Evolutionary conservation across 2,888 invertebrate genomes (phyloP).

Genomic region (Sinelater perroti): DNA sequence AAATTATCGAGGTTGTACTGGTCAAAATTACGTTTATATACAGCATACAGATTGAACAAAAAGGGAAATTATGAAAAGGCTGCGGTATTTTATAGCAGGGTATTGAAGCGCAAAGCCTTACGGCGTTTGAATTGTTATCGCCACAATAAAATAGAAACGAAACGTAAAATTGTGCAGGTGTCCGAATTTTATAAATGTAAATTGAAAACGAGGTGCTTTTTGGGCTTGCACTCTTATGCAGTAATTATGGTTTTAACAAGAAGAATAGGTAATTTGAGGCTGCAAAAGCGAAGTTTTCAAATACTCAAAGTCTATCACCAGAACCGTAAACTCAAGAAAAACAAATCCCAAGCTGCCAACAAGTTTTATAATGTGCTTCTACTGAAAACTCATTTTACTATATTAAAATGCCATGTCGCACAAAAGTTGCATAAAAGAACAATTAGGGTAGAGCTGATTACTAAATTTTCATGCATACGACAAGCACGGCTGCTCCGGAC

Average conservation of each 20-base stretch:
- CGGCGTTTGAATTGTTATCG: slow-evolving; percentile 13
- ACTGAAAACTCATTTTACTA: slow-evolving; percentile 25
- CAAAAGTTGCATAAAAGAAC: no score
- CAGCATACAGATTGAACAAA: neutral
- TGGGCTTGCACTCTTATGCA: no score
- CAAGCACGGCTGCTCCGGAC: no score
- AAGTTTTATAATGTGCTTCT: slow-evolving; percentile 16
- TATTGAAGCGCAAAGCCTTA: slow-evolving; percentile 15
- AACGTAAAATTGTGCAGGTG: slow-evolving; percentile 37
- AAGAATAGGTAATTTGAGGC: neutral
- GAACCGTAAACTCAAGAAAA: slow-evolving; percentile 22
- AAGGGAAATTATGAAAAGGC: slow-evolving; percentile 35
- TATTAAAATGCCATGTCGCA: slow-evolving; percentile 16
- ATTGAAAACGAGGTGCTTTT: slow-evolving; percentile 37
- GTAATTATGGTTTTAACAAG: no score
- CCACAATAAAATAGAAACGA: slow-evolving; percentile 24
- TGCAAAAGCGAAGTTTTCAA: slow-evolving; percentile 15
- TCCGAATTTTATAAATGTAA: slow-evolving; percentile 35
- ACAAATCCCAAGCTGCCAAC: slow-evolving; percentile 17
- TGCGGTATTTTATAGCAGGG: slow-evolving; percentile 30
- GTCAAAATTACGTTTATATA: neutral
- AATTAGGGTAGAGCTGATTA: no score
- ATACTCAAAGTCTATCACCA: slow-evolving; percentile 7
- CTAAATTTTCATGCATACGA: no score
- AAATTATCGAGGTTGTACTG: slow-evolving; percentile 1